Conservation (phyloP, 1,140 invertebrate genomes). For the Trachymyrmex septentrionalis region DNA sequence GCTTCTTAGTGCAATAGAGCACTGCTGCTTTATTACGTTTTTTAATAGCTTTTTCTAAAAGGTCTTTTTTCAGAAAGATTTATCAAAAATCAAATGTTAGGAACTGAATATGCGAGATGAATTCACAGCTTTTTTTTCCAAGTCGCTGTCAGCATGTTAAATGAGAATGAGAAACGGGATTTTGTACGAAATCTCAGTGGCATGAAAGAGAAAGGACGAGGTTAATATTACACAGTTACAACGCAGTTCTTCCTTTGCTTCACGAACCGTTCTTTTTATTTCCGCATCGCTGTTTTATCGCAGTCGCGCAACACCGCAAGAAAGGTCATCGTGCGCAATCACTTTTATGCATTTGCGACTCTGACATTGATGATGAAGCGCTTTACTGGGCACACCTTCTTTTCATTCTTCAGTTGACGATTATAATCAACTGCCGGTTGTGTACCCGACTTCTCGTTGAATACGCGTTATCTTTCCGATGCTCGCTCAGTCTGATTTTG, state of each 20-base stretch:
- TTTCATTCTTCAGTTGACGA: constrained; percentile 67
- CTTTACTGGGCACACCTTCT: constrained; percentile 61
- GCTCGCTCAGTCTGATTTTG: constrained; percentile 30
- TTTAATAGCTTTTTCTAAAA: neutral
- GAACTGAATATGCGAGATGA: neutral
- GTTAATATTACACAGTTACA: constrained; percentile 38
- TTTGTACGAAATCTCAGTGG: constrained; percentile 24
- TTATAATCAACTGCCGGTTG: constrained; percentile 55
- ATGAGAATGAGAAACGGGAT: constrained; percentile 5
- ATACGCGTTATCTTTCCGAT: constrained; percentile 35
- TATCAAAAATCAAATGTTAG: neutral
- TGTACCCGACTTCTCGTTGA: constrained; percentile 41
- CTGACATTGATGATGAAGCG: constrained; percentile 72
- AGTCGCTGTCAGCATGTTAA: constrained; percentile 5
- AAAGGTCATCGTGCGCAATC: constrained; percentile 60
- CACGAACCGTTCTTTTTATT: constrained; percentile 48
- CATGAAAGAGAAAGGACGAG: constrained; percentile 32
- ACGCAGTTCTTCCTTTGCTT: constrained; percentile 37
- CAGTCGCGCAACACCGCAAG: constrained; percentile 46
- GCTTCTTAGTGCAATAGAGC: no score
- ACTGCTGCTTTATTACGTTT: neutral
- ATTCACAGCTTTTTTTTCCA: neutral
- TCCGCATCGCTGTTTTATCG: constrained; percentile 49
- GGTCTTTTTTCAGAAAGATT: neutral
- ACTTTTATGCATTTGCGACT: constrained; percentile 63